Base-by-base conservation (phyloP, 2,797 vertebrate genomes). In the Saxicola maurus region DNA sequence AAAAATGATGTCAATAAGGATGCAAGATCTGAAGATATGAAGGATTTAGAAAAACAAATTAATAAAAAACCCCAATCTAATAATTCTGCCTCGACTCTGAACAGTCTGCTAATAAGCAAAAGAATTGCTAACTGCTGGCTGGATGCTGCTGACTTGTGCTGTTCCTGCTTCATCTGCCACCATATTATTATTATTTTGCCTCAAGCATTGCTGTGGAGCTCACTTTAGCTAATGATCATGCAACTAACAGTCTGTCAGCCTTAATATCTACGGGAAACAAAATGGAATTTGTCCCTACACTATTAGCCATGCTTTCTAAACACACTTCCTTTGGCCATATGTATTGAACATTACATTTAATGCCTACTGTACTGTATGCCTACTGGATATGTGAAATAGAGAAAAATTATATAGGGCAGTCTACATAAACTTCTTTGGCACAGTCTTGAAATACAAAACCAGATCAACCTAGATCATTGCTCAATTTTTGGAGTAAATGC, bases 161-260 rank as follows among this genome's bases (percentile, higher is more conserved):
- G 57, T 31, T 93, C 71, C 78, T 77, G 38, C 85, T 88, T 56
- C 87, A 87, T 94, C 91, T 95, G 91, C 89, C 78, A 87, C 74
- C 42, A 27, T 89, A 75, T 71, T 95, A 84, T 43, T 91, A 87
- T 81, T 89, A 84, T 86, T 92, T 92, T 92, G 93, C 94, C 91
- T 93, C 61, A 60, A 92, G 90, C 93, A 69, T 55, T 80, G 55
- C 90, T 82, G 68, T 94, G 74, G 68, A 93, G 72, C 60, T 92
- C 89, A 88, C 87, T 92, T 95, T 66, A 93, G 81, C 75, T 91
- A 94, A 94, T 90, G 91, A 95, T 95, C 92, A 93, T 73, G 78
- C 89, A 93, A 93, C 83, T 81, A 94, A 86, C 87, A 92, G 91
- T 87, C 91, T 93, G 91, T 89, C 86, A 88, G 61, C 86, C 42